Evolutionary conservation across 1,140 invertebrate species (phyloP), one percentile per base, ranked within the genome.

Genomic region (Drosophila sp.): DNA sequence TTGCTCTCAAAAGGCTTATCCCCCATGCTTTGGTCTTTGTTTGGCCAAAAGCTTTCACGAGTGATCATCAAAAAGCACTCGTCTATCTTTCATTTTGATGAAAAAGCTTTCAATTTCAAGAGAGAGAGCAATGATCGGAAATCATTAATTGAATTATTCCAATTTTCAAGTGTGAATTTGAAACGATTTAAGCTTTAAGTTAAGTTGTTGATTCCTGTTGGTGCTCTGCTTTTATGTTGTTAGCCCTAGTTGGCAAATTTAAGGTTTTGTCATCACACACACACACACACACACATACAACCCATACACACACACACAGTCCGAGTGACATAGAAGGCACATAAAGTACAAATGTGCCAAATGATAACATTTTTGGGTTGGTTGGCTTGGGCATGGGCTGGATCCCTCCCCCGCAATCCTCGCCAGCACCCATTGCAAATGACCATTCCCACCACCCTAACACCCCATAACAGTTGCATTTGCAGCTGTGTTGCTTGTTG

Each of bases 271-370:
- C 44, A 50, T 27, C 44, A 61, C 25, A 10, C 41, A 50, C 44
- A 60, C 11, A 33, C 58, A 27, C 32, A 44, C 54, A 55, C 6
- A 2, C 11, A 32, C n/a, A 30, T 1, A 2, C 32, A 57, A 50
- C 55, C 44, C 5, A 1, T 10, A 33, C 23, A 33, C 3, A 2
- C 32, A 57, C 30, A 40, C 30, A 56, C 47, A 60, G 4, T 57
- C 29, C 50, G 50, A 35, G 27, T 54, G 62, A 47, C n/a, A 40
- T 33, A 54, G n/a, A 50, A 55, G 64, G 68, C 47, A 70, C 58
- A 74, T 76, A 72, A 81, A 81, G 58, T 81, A 75, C 79, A 86
- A 85, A 85, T 86, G 81, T 78, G 82, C 67, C 68, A 79, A 79
- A 86, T 85, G 83, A 86, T 85, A 86, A 81, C 68, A 86, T 78